Conservation (phyloP, 2,888 invertebrate genomes). For the Troilus luridus region DNA sequence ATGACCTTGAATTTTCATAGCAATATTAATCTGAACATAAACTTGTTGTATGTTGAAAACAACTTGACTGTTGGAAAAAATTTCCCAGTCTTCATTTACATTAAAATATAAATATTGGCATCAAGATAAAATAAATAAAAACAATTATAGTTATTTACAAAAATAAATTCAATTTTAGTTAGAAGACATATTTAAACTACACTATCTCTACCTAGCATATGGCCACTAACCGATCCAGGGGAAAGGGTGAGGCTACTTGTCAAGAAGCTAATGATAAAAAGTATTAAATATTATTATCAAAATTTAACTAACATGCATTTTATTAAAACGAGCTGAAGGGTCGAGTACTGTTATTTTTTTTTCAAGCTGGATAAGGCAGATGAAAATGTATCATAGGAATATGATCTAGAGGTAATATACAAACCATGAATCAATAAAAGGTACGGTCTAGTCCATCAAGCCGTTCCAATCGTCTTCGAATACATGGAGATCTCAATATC, state of each 20-base stretch:
- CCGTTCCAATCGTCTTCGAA: neutral
- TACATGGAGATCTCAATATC: neutral
- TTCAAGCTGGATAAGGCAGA: neutral
- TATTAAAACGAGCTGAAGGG: neutral
- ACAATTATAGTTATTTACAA: too few species aligned
- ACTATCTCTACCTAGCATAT: neutral
- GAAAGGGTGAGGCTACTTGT: neutral
- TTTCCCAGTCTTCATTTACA: neutral
- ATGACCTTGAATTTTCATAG: neutral
- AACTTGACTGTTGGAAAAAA: neutral
- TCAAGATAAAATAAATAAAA: too few species aligned
- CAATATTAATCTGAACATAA: neutral
- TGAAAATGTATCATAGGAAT: neutral
- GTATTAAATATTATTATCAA: neutral
- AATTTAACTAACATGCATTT: neutral
- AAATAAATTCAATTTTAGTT: too few species aligned
- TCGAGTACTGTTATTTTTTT: neutral
- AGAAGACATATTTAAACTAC: too few species aligned
- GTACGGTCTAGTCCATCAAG: neutral
- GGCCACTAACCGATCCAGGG: neutral
- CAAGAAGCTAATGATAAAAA: neutral
- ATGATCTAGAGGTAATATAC: neutral
- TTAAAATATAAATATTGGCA: too few species aligned
- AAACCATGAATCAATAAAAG: neutral
- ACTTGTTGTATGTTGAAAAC: neutral